Base-by-base conservation (phyloP, 2,797 vertebrate species). In the Eremophila alpestris region DNA sequence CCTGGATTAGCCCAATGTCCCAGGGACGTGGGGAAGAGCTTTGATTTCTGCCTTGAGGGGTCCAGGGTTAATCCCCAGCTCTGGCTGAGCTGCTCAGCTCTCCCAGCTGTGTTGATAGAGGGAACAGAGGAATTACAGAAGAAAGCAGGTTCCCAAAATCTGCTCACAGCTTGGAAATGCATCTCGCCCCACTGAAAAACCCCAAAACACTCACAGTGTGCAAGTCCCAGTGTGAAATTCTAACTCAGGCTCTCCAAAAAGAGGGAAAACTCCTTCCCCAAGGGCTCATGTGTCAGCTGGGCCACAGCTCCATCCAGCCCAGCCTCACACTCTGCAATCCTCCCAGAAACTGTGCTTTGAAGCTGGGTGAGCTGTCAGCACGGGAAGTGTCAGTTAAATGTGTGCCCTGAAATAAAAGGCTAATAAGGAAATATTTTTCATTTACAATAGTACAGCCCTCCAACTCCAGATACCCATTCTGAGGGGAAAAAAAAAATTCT, bases 311-410 rank as follows among this genome's bases (percentile, higher is more conserved):
- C 68, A 5, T 16, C 65, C 7, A 10, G 78, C 24, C 27, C 70
- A 58, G 58, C 52, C 63, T 40, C 38, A 4, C 30, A 8, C 12
- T 4, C 48, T 54, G 21, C 9, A 30, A 4, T 23, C 51, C 60
- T 40, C 48, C 38, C 73, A 54, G 36, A 81, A 60, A 52, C 29
- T 52, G 59, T 49, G 46, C 88, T 87, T 84, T 65, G 94, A 76
- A 87, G 74, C 80, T 49, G 89, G 93, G 51, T 56, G 77, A 68
- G 81, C 87, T 94, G 91, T 90, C 94, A 89, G 75, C 87, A 64
- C 0, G 6, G 63, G 91, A 90, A 91, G 52, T 49, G 56, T 80
- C 86, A 82, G 21, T 82, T 86, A 59, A 90, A 30, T 32, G 58
- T 24, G 77, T 81, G 89, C 75, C 81, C 91, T 59, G 85, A 89